Evolutionary conservation across 2,113 vertebrate genomes (phyloP).

Genomic region (Upupa epops): DNA sequence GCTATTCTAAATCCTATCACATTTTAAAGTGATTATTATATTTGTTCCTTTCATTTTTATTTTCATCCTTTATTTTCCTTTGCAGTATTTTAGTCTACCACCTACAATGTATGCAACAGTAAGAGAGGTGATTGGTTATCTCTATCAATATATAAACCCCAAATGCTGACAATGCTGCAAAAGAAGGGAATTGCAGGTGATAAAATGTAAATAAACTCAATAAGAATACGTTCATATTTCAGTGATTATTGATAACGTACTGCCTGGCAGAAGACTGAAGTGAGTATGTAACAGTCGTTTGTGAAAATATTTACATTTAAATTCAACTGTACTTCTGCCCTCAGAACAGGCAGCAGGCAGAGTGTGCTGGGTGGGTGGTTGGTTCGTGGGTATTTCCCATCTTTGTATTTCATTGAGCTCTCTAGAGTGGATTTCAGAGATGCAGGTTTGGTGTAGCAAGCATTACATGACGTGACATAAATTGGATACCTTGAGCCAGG

Average conservation of each 20-base stretch:
- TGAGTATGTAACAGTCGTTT: background rate
- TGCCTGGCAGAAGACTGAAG: background rate
- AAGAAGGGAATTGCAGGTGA: background rate
- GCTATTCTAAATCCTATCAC: background rate
- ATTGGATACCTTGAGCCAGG: background rate
- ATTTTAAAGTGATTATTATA: background rate
- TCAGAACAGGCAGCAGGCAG: background rate
- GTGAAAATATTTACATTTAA: background rate
- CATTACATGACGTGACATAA: background rate
- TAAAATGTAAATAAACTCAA: background rate
- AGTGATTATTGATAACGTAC: background rate
- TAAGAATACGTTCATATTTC: background rate
- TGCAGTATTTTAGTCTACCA: background rate
- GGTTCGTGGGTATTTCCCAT: too few relatives aligned
- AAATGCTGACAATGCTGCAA: background rate
- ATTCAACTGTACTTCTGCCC: background rate
- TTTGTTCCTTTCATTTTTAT: background rate
- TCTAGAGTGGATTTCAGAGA: background rate
- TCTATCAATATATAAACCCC: background rate
- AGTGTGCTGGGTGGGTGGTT: too few relatives aligned
- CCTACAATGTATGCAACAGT: background rate
- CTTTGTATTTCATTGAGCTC: background rate
- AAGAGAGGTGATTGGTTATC: background rate
- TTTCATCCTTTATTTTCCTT: background rate
- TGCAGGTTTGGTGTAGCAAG: fast-evolving